These are phyloP conservation scores for Microcebus lehilahytsara DNA, from an alignment of 2,113 vertebrate genomes.

Conservation along the genomic window DNA sequence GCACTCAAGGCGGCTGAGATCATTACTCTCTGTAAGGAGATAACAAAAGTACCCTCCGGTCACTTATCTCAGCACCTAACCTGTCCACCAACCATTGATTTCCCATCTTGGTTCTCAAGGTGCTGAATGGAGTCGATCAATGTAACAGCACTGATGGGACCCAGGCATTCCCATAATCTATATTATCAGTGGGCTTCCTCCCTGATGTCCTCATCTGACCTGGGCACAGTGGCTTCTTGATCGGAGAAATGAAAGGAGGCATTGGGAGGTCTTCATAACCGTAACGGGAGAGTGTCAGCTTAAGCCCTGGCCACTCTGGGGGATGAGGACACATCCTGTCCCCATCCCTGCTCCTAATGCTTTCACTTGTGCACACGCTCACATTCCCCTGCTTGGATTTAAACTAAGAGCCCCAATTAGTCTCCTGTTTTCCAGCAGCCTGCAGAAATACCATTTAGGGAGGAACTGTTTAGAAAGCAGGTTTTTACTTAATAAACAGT, in stretches of 20 bases:
- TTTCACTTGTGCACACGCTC: constrained; percentile 33
- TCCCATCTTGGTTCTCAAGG: constrained; percentile 64
- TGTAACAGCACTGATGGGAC: constrained; percentile 70
- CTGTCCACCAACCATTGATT: constrained; percentile 75
- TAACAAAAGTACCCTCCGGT: constrained; percentile 63
- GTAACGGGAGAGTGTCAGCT: constrained; percentile 17
- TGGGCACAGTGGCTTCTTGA: constrained; percentile 68
- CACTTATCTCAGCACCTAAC: constrained; percentile 76
- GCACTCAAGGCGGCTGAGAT: constrained; percentile 44
- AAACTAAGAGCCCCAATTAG: constrained; percentile 80
- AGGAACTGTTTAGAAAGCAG: constrained; percentile 81
- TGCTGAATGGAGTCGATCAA: constrained; percentile 70
- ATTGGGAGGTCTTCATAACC: constrained; percentile 57
- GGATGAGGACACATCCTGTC: neutral
- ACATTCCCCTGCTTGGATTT: constrained; percentile 59
- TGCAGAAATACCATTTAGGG: constrained; percentile 59
- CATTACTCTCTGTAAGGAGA: constrained; percentile 73
- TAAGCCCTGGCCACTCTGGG: neutral
- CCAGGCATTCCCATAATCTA: constrained; percentile 70
- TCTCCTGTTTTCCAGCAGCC: constrained; percentile 64
- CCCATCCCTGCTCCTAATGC: neutral
- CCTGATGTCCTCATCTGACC: constrained; percentile 77
- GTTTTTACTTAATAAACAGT: constrained; percentile 87
- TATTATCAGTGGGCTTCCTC: constrained; percentile 66
- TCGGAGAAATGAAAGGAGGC: constrained; percentile 45